Evolutionary conservation across 2,797 vertebrate genomes (phyloP).

Genomic region (Eurystomus glaucurus): DNA sequence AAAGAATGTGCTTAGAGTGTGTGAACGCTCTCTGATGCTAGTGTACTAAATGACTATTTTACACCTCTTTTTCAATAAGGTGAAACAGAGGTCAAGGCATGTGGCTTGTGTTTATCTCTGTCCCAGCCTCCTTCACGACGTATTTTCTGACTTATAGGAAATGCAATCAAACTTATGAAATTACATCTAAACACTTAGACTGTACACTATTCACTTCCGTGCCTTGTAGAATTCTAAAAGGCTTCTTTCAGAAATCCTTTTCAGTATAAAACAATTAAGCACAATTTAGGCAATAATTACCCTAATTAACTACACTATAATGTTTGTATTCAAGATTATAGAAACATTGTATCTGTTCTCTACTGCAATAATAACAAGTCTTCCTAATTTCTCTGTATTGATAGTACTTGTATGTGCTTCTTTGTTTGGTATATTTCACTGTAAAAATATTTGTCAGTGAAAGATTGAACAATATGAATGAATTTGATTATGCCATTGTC

Average conservation of each 20-base stretch:
- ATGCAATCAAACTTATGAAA: constrained; percentile 77
- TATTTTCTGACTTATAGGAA: constrained; percentile 73
- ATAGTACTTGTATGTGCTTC: constrained; percentile 82
- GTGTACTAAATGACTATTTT: constrained; percentile 76
- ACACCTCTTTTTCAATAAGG: constrained; percentile 82
- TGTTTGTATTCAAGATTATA: constrained; percentile 84
- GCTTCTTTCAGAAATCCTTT: constrained; percentile 76
- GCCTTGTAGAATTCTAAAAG: constrained; percentile 62
- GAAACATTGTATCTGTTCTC: constrained; percentile 78
- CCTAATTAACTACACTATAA: constrained; percentile 85
- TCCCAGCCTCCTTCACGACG: constrained; percentile 65
- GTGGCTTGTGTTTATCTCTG: constrained; percentile 71
- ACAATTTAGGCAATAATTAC: constrained; percentile 86
- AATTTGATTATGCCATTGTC: constrained; percentile 97
- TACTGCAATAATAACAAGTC: constrained; percentile 81
- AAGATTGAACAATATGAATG: constrained; percentile 96
- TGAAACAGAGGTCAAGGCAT: constrained; percentile 86
- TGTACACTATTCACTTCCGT: constrained; percentile 9
- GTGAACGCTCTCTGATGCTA: constrained; percentile 49
- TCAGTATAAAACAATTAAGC: constrained; percentile 86
- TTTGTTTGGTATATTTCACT: constrained; percentile 90
- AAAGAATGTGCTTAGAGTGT: constrained; percentile 68
- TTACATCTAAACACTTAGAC: constrained; percentile 64
- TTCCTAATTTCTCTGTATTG: constrained; percentile 83
- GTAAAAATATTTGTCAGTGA: constrained; percentile 91